Percentiles rank a stretch among this genome's conserved stretches.
Conservation (phyloP, 2,888 invertebrate species). For the Aporophyla nigra region DNA sequence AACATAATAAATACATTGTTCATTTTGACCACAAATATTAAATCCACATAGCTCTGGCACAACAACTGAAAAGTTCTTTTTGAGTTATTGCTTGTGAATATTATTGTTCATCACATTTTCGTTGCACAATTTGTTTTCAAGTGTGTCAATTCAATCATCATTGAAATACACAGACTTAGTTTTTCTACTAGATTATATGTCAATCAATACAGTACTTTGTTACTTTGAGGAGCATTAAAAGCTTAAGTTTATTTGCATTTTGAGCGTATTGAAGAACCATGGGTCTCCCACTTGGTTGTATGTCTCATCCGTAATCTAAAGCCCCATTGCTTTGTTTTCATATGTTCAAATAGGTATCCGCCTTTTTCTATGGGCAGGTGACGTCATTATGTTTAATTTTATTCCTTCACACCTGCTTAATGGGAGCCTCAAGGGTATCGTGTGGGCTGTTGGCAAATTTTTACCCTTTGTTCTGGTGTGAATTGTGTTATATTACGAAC, state of each 20-base stretch:
- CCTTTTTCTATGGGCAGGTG: constrained; percentile 26
- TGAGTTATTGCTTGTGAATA: background rate
- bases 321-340: constrained; percentile 20
- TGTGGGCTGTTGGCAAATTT: constrained; percentile 10
- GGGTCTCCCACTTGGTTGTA: too few relatives aligned
- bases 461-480: constrained; percentile 11
- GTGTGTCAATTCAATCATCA: too few relatives aligned
- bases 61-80: background rate
- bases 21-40: too few relatives aligned
- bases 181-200: too few relatives aligned
- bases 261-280: background rate
- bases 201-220: background rate
- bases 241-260: background rate
- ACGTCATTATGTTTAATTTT: constrained; percentile 51
- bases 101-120: too few relatives aligned
- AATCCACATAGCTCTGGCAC: too few relatives aligned
- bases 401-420: constrained; percentile 55
- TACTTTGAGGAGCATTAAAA: background rate
- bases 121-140: too few relatives aligned
- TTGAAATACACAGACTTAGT: too few relatives aligned
- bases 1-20: too few relatives aligned
- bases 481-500: constrained; percentile 40
- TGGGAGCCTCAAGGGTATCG: constrained; percentile 2
- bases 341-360: constrained; percentile 25
- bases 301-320: background rate